Evolutionary conservation across 92 coral and sea anemone genomes (phyloP).

Genomic region (Zoanthus sansibaricus): DNA sequence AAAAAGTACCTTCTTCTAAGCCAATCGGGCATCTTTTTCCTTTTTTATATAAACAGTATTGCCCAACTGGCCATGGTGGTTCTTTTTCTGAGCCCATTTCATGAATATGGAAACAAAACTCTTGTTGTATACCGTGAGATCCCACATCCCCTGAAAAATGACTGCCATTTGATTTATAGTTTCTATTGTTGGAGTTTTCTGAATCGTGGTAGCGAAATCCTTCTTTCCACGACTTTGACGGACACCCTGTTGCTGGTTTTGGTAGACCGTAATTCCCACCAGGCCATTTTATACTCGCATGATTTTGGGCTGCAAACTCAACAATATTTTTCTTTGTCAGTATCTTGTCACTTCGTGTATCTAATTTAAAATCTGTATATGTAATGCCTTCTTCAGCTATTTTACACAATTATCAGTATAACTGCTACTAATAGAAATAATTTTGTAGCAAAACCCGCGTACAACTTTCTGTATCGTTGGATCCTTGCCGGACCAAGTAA

Average conservation of each 20-base stretch:
- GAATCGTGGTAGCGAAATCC: slow-evolving; percentile 91
- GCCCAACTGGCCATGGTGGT: slow-evolving; percentile 79
- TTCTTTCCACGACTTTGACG: slow-evolving; percentile 74
- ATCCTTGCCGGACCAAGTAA: too few species aligned
- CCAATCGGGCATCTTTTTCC: slow-evolving; percentile 76
- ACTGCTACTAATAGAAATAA: too few species aligned
- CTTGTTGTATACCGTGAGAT: slow-evolving; percentile 80
- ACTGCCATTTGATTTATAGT: slow-evolving; percentile 66
- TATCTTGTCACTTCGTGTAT: too few species aligned
- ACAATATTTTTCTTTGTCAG: not conserved
- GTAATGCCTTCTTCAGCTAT: too few species aligned
- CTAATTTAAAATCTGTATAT: too few species aligned
- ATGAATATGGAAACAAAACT: slow-evolving; percentile 75
- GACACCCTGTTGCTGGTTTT: slow-evolving; percentile 80
- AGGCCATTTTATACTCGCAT: slow-evolving; percentile 71
- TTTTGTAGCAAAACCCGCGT: too few species aligned
- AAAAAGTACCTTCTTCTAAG: slow-evolving; percentile 63
- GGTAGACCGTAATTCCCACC: slow-evolving; percentile 85
- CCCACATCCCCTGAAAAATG: slow-evolving; percentile 78
- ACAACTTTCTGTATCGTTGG: too few species aligned
- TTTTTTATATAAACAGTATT: slow-evolving; percentile 82
- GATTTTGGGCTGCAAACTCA: slow-evolving; percentile 33
- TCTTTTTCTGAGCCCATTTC: not conserved
- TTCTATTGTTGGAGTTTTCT: slow-evolving; percentile 74
- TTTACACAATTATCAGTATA: too few species aligned